A percentile compares a stretch with the other conserved stretches of the same genome.
phyloP scores from a whole-genome alignment of 2,888 invertebrate species.

The Drosophila macrospina region DNA sequence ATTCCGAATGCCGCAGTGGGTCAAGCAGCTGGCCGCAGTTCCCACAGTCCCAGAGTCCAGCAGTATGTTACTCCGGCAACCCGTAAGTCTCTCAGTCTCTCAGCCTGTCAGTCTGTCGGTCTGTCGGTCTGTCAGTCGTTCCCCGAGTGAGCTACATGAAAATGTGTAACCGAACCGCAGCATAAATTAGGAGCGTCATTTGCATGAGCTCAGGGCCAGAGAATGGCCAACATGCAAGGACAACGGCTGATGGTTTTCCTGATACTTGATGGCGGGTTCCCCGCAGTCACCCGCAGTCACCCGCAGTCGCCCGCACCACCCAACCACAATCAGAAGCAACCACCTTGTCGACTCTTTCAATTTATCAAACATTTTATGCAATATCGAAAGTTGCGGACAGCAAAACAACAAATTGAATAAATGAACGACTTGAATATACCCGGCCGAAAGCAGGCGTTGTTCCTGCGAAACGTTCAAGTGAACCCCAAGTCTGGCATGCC shows the following conservation, averaged over 20 bases:
- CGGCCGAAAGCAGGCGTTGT: not conserved
- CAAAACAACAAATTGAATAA: conserved; percentile 1
- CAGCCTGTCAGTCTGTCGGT: not conserved
- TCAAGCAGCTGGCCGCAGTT: conserved; percentile 65
- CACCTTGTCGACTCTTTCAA: conserved; percentile 29
- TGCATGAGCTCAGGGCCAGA: conserved; percentile 63
- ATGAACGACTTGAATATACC: conserved; percentile 7
- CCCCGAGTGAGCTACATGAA: conserved; percentile 46
- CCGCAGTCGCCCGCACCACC: conserved; percentile 2
- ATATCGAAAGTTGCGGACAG: conserved; percentile 31
- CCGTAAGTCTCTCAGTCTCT: not conserved
- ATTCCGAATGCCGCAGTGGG: conserved; percentile 62
- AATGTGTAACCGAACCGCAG: conserved; percentile 77
- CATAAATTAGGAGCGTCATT: conserved; percentile 76
- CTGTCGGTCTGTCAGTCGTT: not conserved
- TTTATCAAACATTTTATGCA: conserved; percentile 46
- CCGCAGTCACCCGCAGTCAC: not conserved
- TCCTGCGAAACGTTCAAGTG: no score
- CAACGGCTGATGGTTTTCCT: conserved; percentile 10
- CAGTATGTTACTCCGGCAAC: not conserved
- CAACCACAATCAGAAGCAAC: conserved; percentile 12
- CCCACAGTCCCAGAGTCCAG: conserved; percentile 17
- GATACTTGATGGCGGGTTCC: conserved; percentile 7
- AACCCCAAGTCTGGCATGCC: conserved; percentile 1
- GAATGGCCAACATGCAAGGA: conserved; percentile 27